Evolutionary conservation across 2,888 invertebrate genomes (phyloP), one percentile per base, ranked within the genome.

Genomic region (Zaprionus lineosus): DNA sequence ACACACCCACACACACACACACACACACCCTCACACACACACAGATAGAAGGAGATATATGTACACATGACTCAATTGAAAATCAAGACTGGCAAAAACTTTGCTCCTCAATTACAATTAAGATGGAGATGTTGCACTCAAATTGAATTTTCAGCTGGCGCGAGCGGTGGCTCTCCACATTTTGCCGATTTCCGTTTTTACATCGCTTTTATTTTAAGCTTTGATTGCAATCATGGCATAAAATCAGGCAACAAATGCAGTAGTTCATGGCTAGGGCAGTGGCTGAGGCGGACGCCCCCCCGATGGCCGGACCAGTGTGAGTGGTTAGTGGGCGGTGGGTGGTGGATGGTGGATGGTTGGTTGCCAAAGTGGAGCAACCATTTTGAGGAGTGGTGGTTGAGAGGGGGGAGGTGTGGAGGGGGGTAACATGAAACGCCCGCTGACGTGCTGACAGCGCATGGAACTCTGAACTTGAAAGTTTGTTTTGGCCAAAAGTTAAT

Each of bases 91-190:
- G 48, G 52, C 62, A 81, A 84, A 82, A 83, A 86, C 72, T 69
- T 68, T 66, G 68, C 70, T 74, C 71, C 76, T 84, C 84, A 86
- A 86, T 84, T 86, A 86, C 84, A 84, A 84, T 84, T 84, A 86
- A 86, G 83, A 72, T 74, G 72, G 74, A 85, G 81, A 84, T 83
- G 78, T 68, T 84, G 84, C 75, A 74, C 65, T 74, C 76, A 79
- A 82, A 84, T 84, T 79, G 72, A 86, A 84, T 84, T 84, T 83
- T 74, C 75, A 75, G 61, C 63, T 63, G 55, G 44, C 59, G 47
- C 66, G 19, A 33, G 43, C 44, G 60, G 43, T 55, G 58, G 26
- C 31, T 29, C 33, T 31, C 28, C 48, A 57, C 44, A 66, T 62
- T 67, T 63, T 58, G 58, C 57, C 72, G 72, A 72, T 70, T 59